Evolutionary conservation across 1,140 invertebrate species (phyloP), one percentile per base, ranked within the genome.

Genomic region (Platyura marginata): DNA sequence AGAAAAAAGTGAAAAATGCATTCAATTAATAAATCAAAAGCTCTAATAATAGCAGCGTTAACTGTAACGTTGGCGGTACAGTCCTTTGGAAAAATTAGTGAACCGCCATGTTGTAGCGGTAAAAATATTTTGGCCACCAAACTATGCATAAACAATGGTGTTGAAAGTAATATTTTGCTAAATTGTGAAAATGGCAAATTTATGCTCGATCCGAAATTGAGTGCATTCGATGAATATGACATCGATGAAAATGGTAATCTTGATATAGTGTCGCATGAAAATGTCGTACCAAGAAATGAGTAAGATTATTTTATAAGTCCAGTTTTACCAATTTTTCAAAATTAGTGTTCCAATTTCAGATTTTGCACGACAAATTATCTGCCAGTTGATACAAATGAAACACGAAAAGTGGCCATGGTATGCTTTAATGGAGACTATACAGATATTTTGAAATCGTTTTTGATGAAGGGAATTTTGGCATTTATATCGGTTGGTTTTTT

Each of bases 401-500:
- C 42, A 1, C 19, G 41, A 40, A 57, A 50, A 2, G 52, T 63
- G 6, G 72, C 66, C 0, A 40, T 75, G 3, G 51, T 69, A 1
- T 77, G 74, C 46, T 72, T 72, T 44, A 49, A 61, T 0, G 49
- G 62, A n/a, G 36, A 55, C 8, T 44, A 46, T 4, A 21, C 46
- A 13, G 39, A 51, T 13, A 44, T 58, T 20, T 56, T 55, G 5
- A 50, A 68, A 8, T 8, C 13, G 25, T 29, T 29, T 6, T 60
- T 64, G 11, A 2, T 38, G 13, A 37, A 37, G 37, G 67, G 67
- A 0, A 49, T 64, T 2, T 54, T 71, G 3, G 61, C 61, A 2
- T 52, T 70, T 2, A 58, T 75, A n/a, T 78, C 76, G 0, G 66
- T 69, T 0, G 43, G 67, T 8, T 78, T 75, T 45, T 54, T 77